Base-by-base conservation (phyloP, 2,113 vertebrate species). In the Chaetorhynchus papuensis region DNA sequence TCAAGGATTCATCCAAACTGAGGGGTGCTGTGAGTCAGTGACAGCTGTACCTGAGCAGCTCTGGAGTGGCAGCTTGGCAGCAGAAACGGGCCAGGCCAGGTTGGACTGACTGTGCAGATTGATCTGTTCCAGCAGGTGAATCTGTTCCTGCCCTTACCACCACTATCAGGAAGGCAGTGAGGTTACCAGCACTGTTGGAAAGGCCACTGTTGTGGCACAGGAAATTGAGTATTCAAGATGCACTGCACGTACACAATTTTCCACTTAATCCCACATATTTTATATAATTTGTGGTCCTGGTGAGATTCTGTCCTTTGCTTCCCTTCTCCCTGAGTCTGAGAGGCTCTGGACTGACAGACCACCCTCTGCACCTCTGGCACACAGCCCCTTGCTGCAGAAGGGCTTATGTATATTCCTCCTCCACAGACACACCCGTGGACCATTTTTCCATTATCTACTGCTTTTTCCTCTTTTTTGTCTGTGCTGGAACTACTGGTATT, bases 331-430 rank as follows among this genome's bases (percentile, higher is more conserved):
- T 5, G 13, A 56, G 10, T 52, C 20, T 70, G 47, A 86, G 80
- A 37, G 17, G 17, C 54, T 66, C 63, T 78, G 54, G 54, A 15
- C 50, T 19, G 63, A 53, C 27, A 21, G 42, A 23, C 3, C 24
- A 41, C 24, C 17, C 52, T 63, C 47, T 37, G 30, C 28, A 27
- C 2, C 28, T 27, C 53, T 68, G 44, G 21, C 37, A 53, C 13
- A 9, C 39, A 47, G 14, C 13, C 2, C 2, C n/a, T 63, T 33
- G 37, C 15, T 44, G 10, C 0, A 0, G 4, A 27, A 37, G 31
- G 54, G 22, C 2, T 71, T 10, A 9, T 22, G 10, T 10, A 22
- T 28, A 4, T n/a, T 37, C 50, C 11, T 71, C 22, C 39, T 44
- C 42, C 28, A 15, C 5, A 7, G 33, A 57, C 37, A 13, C 27